Conservation (phyloP, 2,113 vertebrate species). For the Cavia aperea region DNA sequence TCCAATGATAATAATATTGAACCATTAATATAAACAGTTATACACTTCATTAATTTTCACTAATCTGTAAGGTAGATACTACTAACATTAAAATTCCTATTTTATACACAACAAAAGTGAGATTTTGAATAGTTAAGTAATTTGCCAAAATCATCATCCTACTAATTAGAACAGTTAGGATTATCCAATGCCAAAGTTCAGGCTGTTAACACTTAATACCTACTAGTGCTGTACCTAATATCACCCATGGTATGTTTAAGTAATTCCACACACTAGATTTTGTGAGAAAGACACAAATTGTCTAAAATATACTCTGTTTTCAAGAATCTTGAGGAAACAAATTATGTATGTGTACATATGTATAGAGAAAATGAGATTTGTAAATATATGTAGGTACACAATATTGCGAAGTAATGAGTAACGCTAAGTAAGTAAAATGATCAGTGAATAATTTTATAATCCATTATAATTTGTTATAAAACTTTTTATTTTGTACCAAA, state of each 20-base stretch:
- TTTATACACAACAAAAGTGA: slow-evolving; percentile 2
- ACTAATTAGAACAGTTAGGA: background rate
- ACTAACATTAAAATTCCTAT: background rate
- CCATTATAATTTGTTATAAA: background rate
- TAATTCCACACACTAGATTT: background rate
- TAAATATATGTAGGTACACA: background rate
- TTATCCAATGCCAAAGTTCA: background rate
- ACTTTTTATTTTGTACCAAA: background rate
- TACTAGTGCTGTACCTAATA: background rate
- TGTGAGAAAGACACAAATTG: slow-evolving; percentile 17
- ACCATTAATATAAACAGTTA: background rate
- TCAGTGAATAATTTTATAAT: slow-evolving; percentile 6
- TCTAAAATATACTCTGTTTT: background rate
- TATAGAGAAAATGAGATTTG: background rate
- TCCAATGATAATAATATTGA: background rate
- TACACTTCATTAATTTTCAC: background rate
- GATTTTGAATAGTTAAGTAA: background rate
- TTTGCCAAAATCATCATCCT: background rate
- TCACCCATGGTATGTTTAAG: background rate
- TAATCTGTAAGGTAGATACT: background rate
- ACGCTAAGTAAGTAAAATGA: background rate
- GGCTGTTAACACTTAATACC: background rate
- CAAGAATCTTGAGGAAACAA: slow-evolving; percentile 17
- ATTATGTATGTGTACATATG: background rate
- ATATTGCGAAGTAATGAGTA: background rate